Base-by-base conservation (phyloP, 2,113 vertebrate species). In the Cynoglossus semilaevis region DNA sequence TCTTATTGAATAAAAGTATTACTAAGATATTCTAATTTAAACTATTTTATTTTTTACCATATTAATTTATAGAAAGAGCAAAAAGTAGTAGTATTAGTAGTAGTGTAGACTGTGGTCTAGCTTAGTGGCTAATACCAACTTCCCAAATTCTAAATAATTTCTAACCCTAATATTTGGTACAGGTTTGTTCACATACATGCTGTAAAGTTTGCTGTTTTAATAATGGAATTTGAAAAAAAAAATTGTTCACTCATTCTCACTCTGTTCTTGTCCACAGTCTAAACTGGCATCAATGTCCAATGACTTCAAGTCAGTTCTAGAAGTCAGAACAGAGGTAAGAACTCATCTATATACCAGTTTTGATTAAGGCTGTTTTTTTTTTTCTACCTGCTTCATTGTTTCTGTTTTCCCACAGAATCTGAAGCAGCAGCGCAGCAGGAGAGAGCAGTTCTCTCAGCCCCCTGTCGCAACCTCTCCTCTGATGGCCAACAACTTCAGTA, bases 241-340 rank as follows among this genome's bases (percentile, higher is more conserved):
- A n/a, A n/a, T 29, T 29, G 22, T 29, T 29, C 22, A 29, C 22
- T 29, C 22, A 29, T 29, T 29, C 22, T 4, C 22, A 29, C 45
- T 41, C 15, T 40, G 54, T n/a, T 8, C 17, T 52, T 55, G 15
- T 86, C 83, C 5, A 52, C 84, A 97, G 95, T 97, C 95, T 7
- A 95, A 95, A 81, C 75, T 97, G 80, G 94, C 94, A 8, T 94
- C 93, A 1, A 97, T 97, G 93, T 97, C 95, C 58, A 97, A 96
- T 49, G 93, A 96, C 85, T 97, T 97, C 85, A 97, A 97, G 75
- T 95, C 94, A 0, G 94, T 97, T 54, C 82, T 97, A 56, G 95
- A 97, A 90, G 94, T 97, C 61, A 90, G 95, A 87, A 97, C 94
- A 51, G 95, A 97, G 92, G 95, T 97, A 67, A 91, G 88, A 46